Percentiles rank a stretch among this genome's conserved stretches.
These are phyloP conservation scores for Megaceryle maxima DNA, from an alignment of 2,113 vertebrate species.

Conservation along the genomic window DNA sequence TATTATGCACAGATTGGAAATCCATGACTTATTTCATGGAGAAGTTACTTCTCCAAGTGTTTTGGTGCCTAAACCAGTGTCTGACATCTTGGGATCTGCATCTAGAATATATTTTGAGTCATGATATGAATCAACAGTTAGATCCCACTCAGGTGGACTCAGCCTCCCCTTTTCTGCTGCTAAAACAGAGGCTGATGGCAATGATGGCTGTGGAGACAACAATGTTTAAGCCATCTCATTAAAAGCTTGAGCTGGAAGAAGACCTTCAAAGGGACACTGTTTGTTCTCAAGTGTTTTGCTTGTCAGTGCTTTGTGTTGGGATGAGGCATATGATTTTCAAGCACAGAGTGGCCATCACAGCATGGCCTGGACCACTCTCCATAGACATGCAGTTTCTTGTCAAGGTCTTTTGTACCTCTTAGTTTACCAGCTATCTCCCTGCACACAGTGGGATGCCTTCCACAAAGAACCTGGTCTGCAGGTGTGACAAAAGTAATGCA, in stretches of 20 bases:
- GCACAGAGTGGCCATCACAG: neutral
- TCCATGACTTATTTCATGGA: neutral
- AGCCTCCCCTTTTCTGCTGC: neutral
- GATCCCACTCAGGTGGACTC: neutral
- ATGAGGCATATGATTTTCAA: neutral
- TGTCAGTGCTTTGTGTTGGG: fast-evolving
- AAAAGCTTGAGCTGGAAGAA: neutral
- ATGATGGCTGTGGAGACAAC: fast-evolving
- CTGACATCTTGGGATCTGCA: neutral
- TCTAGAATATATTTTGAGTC: neutral
- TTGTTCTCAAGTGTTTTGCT: neutral
- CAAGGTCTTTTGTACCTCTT: neutral
- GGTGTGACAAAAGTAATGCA: neutral
- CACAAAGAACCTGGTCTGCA: neutral
- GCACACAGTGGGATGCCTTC: neutral
- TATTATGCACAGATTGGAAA: neutral
- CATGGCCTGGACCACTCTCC: neutral
- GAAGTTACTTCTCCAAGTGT: neutral
- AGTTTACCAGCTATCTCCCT: neutral
- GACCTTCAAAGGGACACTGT: neutral
- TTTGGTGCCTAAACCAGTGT: neutral
- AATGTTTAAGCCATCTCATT: neutral
- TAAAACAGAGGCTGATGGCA: neutral
- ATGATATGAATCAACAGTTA: neutral
- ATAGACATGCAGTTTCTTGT: neutral